Conservation (phyloP, 2,888 invertebrate genomes). For the Limnephilus auricula region DNA sequence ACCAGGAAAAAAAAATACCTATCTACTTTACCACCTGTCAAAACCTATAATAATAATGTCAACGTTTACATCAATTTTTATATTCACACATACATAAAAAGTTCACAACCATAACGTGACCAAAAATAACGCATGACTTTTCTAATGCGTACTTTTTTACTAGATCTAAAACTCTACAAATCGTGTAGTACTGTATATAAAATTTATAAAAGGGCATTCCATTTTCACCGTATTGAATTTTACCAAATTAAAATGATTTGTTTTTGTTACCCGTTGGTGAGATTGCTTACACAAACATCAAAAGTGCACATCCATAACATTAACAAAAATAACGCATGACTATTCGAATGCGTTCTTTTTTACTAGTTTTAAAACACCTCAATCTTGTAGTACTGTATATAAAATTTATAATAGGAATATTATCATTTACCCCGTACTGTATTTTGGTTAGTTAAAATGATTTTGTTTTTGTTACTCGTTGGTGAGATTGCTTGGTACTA, state of each 20-base stretch:
- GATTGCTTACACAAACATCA: background rate
- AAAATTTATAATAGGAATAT: background rate
- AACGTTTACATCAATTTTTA: too few species aligned
- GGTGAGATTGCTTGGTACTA: background rate
- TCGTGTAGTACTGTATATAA: too few species aligned
- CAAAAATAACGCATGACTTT: background rate
- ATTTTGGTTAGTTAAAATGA: background rate
- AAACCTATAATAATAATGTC: too few species aligned
- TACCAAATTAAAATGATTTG: background rate
- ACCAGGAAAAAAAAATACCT: too few species aligned
- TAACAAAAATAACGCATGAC: background rate
- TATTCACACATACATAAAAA: background rate
- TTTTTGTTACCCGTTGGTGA: background rate
- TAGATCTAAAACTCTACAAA: background rate
- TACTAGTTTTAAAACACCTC: background rate
- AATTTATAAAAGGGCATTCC: background rate
- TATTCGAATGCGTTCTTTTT: background rate
- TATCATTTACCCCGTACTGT: background rate
- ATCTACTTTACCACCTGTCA: too few species aligned
- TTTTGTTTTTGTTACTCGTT: background rate
- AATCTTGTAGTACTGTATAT: too few species aligned
- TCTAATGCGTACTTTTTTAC: background rate
- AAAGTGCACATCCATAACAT: background rate
- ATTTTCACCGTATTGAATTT: background rate
- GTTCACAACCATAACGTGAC: background rate